Percentiles rank a stretch among this genome's conserved stretches.
Evolutionary conservation across 2,797 vertebrate species (phyloP).

Genomic region (Chaenodraco wilsoni): DNA sequence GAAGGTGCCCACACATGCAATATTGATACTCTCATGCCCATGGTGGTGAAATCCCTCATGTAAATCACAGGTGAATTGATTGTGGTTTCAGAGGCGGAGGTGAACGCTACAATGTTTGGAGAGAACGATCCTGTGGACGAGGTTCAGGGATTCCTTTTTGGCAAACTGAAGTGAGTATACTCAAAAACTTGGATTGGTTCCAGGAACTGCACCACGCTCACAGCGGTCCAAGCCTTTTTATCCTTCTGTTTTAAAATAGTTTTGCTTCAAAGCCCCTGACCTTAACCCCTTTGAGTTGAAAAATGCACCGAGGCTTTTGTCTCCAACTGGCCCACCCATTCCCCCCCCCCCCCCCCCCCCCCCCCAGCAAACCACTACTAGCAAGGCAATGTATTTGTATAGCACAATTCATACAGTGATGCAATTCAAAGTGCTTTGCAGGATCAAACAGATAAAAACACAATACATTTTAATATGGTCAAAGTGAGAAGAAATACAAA

Average conservation of each 20-base stretch:
- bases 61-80: constrained; percentile 62
- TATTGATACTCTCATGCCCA: constrained; percentile 16
- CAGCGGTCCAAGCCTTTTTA: constrained; percentile 22
- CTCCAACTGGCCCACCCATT: too few relatives aligned
- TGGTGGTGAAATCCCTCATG: constrained; percentile 38
- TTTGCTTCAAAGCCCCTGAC: constrained; percentile 23
- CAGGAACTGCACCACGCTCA: constrained; percentile 38
- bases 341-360: too few relatives aligned
- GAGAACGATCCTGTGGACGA: constrained; percentile 96
- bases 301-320: too few relatives aligned
- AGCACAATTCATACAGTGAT: too few relatives aligned
- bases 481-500: too few relatives aligned
- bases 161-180: constrained; percentile 92
- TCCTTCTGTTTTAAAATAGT: background rate
- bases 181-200: constrained; percentile 55
- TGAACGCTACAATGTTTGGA: constrained; percentile 93
- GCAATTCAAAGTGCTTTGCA: too few relatives aligned
- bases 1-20: constrained; percentile 84
- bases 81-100: constrained; percentile 85
- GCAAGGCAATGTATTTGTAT: too few relatives aligned
- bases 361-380: too few relatives aligned
- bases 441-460: too few relatives aligned
- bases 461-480: too few relatives aligned
- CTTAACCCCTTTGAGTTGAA: background rate
- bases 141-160: constrained; percentile 98